Percentiles rank a stretch among this genome's conserved stretches.
Evolutionary conservation across 2,797 vertebrate genomes (phyloP).

Genomic region (Dicrostonyx torquatus): DNA sequence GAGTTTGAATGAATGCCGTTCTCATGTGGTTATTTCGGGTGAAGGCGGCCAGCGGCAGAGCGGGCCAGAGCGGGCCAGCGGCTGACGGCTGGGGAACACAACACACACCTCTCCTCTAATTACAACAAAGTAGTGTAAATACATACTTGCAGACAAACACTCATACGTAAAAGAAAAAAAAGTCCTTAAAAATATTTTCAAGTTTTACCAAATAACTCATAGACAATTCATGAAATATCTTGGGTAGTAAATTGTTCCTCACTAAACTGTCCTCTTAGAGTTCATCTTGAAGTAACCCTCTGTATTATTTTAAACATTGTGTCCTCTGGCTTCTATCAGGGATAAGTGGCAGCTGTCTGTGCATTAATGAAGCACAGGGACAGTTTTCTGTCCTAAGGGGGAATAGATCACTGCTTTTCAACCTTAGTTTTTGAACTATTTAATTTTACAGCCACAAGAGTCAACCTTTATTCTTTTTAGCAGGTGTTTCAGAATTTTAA

Average conservation of each 20-base stretch:
- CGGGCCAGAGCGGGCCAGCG: too few relatives aligned
- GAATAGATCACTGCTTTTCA: slow-evolving; percentile 72
- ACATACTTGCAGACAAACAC: background rate
- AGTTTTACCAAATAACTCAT: slow-evolving; percentile 37
- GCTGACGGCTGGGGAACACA: too few relatives aligned
- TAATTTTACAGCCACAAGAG: slow-evolving; percentile 74
- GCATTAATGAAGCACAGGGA: slow-evolving; percentile 79
- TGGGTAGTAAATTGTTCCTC: slow-evolving; percentile 71
- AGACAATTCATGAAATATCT: slow-evolving; percentile 67
- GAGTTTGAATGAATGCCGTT: too few relatives aligned
- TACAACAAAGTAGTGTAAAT: background rate
- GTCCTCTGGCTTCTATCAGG: slow-evolving; percentile 78
- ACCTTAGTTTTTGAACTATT: slow-evolving; percentile 75
- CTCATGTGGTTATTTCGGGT: too few relatives aligned
- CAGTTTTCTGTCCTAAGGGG: slow-evolving; percentile 63
- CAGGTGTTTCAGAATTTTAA: slow-evolving; percentile 77
- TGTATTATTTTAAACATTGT: slow-evolving; percentile 75
- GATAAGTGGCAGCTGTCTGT: slow-evolving; percentile 84
- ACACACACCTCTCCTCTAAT: too few relatives aligned
- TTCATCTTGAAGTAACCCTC: slow-evolving; percentile 72
- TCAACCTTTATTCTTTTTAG: slow-evolving; percentile 77
- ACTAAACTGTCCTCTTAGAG: slow-evolving; percentile 59
- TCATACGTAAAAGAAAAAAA: background rate
- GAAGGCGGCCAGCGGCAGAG: too few relatives aligned
- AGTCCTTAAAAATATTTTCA: background rate